Evolutionary conservation across 1,140 invertebrate species (phyloP).

Genomic region (Diuraphis noxia): DNA sequence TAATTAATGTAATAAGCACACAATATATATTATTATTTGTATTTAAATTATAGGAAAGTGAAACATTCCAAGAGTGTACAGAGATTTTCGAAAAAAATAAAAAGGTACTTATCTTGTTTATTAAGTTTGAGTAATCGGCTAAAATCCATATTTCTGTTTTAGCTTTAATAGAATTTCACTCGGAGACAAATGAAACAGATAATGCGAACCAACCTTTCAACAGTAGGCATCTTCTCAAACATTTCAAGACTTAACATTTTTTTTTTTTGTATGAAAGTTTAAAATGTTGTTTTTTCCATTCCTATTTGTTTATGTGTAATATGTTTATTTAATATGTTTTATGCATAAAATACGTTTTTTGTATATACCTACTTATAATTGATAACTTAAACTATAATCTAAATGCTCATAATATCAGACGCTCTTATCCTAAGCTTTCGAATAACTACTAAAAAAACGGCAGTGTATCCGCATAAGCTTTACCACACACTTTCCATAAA

Average conservation of each 20-base stretch:
- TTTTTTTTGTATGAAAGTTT: background rate
- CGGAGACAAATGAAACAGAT: background rate
- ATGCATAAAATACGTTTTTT: background rate
- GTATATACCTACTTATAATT: background rate
- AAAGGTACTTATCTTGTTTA: background rate
- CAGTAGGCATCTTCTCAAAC: background rate
- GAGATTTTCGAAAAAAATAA: background rate
- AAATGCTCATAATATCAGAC: no score
- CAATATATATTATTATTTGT: no score
- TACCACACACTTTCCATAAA: no score
- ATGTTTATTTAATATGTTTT: no score
- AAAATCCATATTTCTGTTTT: background rate
- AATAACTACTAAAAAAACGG: no score
- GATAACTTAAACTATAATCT: no score
- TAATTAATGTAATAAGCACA: background rate
- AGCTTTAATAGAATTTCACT: background rate
- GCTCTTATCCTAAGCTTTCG: no score
- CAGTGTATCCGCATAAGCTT: no score
- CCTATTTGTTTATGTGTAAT: background rate
- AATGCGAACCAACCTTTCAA: background rate
- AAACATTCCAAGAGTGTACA: background rate
- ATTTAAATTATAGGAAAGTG: background rate
- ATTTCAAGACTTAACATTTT: background rate
- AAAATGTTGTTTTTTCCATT: background rate
- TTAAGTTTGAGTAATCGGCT: background rate